These are phyloP conservation scores for Rhea pennata DNA, from an alignment of 2,113 vertebrate genomes.

Conservation along the genomic window DNA sequence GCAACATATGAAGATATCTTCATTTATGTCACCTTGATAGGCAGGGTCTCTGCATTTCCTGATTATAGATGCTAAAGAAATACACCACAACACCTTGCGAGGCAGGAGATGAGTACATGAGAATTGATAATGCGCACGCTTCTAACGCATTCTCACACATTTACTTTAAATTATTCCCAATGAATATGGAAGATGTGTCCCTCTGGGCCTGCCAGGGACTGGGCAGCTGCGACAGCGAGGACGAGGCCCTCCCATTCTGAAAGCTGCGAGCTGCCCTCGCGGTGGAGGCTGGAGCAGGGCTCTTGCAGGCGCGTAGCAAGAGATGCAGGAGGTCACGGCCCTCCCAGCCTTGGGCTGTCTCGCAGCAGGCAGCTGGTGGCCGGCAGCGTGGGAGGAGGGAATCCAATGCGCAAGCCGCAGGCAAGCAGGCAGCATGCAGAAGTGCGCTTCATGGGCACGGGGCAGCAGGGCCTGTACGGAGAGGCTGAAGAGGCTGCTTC, in stretches of 20 bases:
- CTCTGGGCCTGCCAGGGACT: background rate
- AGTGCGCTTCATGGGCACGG: background rate
- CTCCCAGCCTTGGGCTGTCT: background rate
- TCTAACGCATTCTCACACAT: background rate
- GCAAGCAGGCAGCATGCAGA: background rate
- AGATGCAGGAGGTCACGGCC: fast-evolving
- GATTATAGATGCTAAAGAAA: background rate
- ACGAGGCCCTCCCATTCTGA: background rate
- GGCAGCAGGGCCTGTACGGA: too few species aligned
- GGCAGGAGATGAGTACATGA: background rate
- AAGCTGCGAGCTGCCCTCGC: fast-evolving
- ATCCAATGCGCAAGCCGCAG: background rate
- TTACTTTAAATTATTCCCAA: background rate
- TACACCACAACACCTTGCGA: background rate
- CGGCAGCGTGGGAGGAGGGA: background rate
- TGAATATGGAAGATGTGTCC: background rate
- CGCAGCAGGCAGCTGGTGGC: background rate
- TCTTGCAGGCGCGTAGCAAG: background rate
- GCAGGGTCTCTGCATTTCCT: fast-evolving
- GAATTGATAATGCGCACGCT: background rate
- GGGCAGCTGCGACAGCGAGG: background rate
- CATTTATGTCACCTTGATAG: background rate
- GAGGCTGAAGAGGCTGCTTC: background rate
- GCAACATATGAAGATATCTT: background rate
- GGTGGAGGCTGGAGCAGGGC: too few species aligned